Evolutionary conservation across 2,113 vertebrate species (phyloP), one percentile per base, ranked within the genome.

Genomic region (Halichoeres trimaculatus): DNA sequence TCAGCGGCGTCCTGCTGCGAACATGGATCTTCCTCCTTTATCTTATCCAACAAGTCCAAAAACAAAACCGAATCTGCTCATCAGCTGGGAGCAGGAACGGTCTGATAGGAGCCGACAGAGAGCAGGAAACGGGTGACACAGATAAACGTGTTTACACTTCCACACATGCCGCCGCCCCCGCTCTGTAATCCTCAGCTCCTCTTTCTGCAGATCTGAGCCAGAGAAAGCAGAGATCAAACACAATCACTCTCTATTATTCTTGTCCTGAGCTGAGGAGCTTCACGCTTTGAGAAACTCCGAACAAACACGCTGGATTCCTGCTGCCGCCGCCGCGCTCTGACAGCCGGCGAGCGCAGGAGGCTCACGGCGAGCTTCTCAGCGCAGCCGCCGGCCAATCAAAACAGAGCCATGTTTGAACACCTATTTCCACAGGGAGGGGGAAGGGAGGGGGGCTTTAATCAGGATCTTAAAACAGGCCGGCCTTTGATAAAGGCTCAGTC

Each of bases 321-420:
- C 76, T 78, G 65, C 68, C 38, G 74, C 68, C 47, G 74, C 30
- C 6, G 30, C n/a, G n/a, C 30, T 79, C 77, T 81, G 86, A 89
- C 87, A 80, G 80, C 80, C 69, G 52, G 80, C 80, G 59, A 76
- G 81, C 66, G 84, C 77, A 75, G 74, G 80, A 88, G 86, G 70
- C 88, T 85, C 72, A 80, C 69, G 60, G 88, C 60, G 81, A 86
- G 85, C 80, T 81, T 77, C 89, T 88, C 78, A 70, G 83, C 54
- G 19, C 82, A 79, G 72, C 80, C 40, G 45, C 67, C 70, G 74
- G 92, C 93, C 93, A 93, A 92, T 70, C 60, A 85, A 93, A 94
- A 94, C 87, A 94, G 84, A 88, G 76, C 90, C 85, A 47, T 92
- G 91, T 93, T 93, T 94, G 90, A 93, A 89, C 83, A 89, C 87